A percentile compares a stretch with the other conserved stretches of the same genome.
phyloP scores from a whole-genome alignment of 92 coral and sea anemone species.

The Scolanthus callimorphus region DNA sequence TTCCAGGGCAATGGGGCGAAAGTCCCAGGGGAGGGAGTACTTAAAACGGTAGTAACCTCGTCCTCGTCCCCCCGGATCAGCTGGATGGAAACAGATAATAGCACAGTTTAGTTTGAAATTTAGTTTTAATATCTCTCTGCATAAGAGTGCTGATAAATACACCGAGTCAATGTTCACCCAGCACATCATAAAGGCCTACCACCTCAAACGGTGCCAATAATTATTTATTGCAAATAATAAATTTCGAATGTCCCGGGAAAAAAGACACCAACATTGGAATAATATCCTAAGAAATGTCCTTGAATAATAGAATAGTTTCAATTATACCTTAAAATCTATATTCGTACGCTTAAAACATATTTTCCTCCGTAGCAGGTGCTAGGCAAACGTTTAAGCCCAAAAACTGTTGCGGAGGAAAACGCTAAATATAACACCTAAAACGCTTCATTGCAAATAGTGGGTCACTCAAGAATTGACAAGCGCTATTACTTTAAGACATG shows the following conservation, averaged over 20 bases:
- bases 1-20: too few species aligned
- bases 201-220: conserved; percentile 74
- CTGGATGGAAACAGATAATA: too few species aligned
- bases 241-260: conserved; percentile 54
- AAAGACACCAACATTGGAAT: conserved; percentile 83
- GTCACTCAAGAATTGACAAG: too few species aligned
- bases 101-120: neutral
- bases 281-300: conserved; percentile 97
- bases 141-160: conserved; percentile 97
- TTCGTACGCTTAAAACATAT: conserved; percentile 67
- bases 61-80: too few species aligned
- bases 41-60: too few species aligned
- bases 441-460: conserved; percentile 59
- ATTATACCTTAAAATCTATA: conserved; percentile 96
- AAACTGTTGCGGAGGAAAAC: conserved; percentile 8
- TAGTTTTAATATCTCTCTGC: conserved; percentile 66
- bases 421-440: conserved; percentile 79
- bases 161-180: conserved; percentile 81
- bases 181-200: conserved; percentile 87
- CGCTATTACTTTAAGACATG: too few species aligned
- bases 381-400: neutral
- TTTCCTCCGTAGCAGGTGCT: conserved; percentile 3
- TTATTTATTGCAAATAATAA: conserved; percentile 72
- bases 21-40: too few species aligned
- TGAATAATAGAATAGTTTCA: conserved; percentile 78